A percentile compares a stretch with the other conserved stretches of the same genome.
Conservation (phyloP, 64 coral and sea anemone genomes). For the Montipora sp. region DNA sequence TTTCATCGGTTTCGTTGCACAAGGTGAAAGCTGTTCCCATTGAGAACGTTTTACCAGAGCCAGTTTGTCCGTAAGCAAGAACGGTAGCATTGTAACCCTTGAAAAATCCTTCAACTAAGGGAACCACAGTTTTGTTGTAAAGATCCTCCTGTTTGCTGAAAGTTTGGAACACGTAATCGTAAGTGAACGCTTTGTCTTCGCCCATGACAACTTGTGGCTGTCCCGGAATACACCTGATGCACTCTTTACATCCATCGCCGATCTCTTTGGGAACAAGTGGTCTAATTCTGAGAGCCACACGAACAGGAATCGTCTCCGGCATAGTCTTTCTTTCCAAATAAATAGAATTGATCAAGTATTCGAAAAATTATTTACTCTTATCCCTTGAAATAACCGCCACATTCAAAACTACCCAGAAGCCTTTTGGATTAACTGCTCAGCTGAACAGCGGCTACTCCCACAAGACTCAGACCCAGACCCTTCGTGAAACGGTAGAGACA, state of each 20-base stretch:
- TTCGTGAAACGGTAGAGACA: neutral
- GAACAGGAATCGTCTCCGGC: slow-evolving; percentile 86
- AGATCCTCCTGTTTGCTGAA: slow-evolving; percentile 68
- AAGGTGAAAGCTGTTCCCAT: slow-evolving; percentile 94
- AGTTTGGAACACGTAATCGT: slow-evolving; percentile 91
- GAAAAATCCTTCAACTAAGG: slow-evolving; percentile 85
- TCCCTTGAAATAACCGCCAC: slow-evolving; percentile 54
- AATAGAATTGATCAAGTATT: neutral
- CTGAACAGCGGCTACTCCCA: neutral
- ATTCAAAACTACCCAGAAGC: slow-evolving; percentile 27
- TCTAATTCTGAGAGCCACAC: slow-evolving; percentile 87
- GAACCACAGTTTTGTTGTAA: slow-evolving; percentile 75
- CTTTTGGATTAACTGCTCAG: neutral
- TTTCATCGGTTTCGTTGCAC: slow-evolving; percentile 57
- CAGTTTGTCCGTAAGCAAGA: slow-evolving; percentile 95
- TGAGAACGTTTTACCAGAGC: slow-evolving; percentile 94
- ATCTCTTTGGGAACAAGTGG: slow-evolving; percentile 89
- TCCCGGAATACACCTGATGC: slow-evolving; percentile 78
- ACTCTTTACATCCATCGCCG: slow-evolving; percentile 86
- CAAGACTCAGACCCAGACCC: neutral
- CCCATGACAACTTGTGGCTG: slow-evolving; percentile 90
- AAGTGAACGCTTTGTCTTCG: slow-evolving; percentile 93
- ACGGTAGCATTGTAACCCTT: slow-evolving; percentile 96
- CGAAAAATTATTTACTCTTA: slow-evolving; percentile 8
- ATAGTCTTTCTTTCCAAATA: slow-evolving; percentile 8